Conservation (phyloP, 2,797 vertebrate species). For the Falco naumanni region DNA sequence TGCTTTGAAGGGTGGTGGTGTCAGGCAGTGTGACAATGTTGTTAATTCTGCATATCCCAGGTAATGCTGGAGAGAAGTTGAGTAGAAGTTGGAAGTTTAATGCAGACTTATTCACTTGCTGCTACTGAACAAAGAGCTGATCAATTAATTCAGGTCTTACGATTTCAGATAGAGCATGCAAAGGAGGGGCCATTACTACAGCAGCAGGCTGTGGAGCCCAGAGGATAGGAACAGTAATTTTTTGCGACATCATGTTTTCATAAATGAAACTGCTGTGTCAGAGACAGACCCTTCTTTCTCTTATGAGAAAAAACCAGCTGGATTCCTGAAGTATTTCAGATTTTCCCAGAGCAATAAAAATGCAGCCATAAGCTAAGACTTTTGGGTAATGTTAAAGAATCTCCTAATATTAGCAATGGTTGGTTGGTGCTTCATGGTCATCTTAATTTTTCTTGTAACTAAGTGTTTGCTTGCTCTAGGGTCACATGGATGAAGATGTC, state of each 20-base stretch:
- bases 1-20: background rate
- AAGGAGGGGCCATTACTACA: background rate
- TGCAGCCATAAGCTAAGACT: background rate
- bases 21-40: background rate
- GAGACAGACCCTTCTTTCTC: background rate
- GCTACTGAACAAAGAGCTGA: background rate
- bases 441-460: background rate
- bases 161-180: background rate
- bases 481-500: conserved; percentile 99
- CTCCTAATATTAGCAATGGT: background rate
- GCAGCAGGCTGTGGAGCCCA: background rate
- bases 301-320: background rate
- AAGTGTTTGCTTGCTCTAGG: conserved; percentile 73
- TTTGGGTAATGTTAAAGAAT: background rate
- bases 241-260: rapidly evolving
- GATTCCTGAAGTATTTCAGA: background rate
- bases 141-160: background rate
- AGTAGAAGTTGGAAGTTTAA: background rate
- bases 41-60: background rate
- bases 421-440: background rate
- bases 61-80: background rate
- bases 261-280: background rate
- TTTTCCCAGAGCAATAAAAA: background rate
- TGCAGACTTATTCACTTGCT: background rate
- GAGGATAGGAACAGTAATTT: background rate